phyloP scores from a whole-genome alignment of 2,113 vertebrate genomes.

The Oostethus manadensis region DNA sequence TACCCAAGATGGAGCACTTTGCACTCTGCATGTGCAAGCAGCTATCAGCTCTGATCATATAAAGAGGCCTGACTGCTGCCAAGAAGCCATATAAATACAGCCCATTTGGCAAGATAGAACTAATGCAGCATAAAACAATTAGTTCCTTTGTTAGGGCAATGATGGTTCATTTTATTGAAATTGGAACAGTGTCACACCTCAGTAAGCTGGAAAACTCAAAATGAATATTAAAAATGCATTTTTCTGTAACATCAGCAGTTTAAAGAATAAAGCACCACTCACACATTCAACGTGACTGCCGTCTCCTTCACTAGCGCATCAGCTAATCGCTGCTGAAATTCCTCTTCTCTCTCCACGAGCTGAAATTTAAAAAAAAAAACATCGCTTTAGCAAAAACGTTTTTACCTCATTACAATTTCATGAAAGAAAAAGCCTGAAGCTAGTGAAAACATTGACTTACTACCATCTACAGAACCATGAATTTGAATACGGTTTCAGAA shows the following conservation, averaged over 20 bases:
- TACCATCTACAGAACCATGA: no score
- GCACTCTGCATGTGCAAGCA: background rate
- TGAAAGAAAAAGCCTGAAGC: background rate
- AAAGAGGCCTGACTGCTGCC: background rate
- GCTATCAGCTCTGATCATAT: background rate
- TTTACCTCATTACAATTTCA: background rate
- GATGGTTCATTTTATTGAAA: slow-evolving; percentile 7
- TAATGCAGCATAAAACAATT: slow-evolving; percentile 12
- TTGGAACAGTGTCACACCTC: slow-evolving; percentile 5
- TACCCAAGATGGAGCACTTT: background rate
- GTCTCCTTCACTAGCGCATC: slow-evolving; percentile 60
- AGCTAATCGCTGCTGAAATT: slow-evolving; percentile 68
- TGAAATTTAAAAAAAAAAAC: slow-evolving; percentile 26
- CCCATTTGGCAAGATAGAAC: slow-evolving; percentile 1
- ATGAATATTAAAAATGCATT: background rate
- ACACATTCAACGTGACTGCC: slow-evolving; percentile 65
- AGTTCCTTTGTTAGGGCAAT: slow-evolving; percentile 3
- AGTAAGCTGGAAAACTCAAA: slow-evolving; percentile 1
- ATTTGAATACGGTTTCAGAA: no score
- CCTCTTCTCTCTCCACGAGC: slow-evolving; percentile 72
- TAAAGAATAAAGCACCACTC: slow-evolving; percentile 35
- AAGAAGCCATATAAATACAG: slow-evolving; percentile 8
- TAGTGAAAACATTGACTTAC: no score
- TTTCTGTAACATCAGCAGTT: slow-evolving; percentile 6
- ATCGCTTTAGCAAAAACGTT: slow-evolving; percentile 16